These are phyloP conservation scores for Stomatorhinus ivindoensis DNA, from an alignment of 2,113 vertebrate genomes.

Conservation along the genomic window DNA sequence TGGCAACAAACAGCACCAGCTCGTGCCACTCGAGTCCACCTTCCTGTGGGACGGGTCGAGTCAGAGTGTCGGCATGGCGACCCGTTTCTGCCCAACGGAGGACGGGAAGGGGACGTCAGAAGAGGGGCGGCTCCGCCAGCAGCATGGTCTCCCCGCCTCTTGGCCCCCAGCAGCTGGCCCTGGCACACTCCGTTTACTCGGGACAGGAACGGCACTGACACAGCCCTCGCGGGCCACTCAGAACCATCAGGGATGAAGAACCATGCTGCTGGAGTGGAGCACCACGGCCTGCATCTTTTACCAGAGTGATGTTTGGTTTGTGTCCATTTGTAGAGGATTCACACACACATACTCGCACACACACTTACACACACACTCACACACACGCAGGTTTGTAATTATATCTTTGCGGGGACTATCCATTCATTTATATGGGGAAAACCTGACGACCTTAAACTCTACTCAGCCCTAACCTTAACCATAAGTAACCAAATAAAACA, in stretches of 20 bases:
- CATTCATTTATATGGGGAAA: neutral
- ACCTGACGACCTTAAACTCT: neutral
- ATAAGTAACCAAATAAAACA: neutral
- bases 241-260: neutral
- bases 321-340: neutral
- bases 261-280: no score
- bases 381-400: neutral
- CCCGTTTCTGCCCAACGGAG: neutral
- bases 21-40: neutral
- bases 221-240: neutral
- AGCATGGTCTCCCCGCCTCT: neutral
- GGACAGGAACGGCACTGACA: neutral
- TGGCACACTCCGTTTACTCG: neutral
- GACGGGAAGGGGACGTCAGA: neutral
- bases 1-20: neutral
- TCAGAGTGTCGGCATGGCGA: neutral
- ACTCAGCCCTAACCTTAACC: neutral
- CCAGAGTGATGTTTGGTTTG: neutral
- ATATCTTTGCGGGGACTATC: neutral
- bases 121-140: no score
- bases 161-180: neutral
- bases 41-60: neutral
- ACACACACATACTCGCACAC: neutral
- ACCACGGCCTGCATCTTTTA: neutral
- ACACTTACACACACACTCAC: neutral